A percentile compares a stretch with the other conserved stretches of the same genome.
phyloP scores from a whole-genome alignment of 1,140 invertebrate species.

The Penaeus chinensis region DNA sequence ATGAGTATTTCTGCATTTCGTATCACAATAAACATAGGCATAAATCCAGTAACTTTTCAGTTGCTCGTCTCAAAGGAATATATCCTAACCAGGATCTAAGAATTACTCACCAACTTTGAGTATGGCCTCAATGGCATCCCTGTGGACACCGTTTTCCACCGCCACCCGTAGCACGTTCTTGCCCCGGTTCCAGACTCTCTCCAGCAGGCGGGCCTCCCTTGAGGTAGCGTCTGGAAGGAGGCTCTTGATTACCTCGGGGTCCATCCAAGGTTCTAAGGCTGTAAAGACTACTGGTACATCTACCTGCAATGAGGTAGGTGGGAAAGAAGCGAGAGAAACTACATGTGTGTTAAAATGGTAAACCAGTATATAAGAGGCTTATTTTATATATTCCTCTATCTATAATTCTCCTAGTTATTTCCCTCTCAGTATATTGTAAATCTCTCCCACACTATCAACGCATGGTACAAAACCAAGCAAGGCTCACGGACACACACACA shows the following conservation, averaged over 20 bases:
- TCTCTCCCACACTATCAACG: too few relatives aligned
- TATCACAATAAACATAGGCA: too few relatives aligned
- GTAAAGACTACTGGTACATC: constrained; percentile 38
- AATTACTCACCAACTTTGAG: constrained; percentile 34
- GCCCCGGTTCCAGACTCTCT: constrained; percentile 31
- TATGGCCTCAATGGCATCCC: constrained; percentile 20
- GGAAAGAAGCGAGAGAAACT: background rate
- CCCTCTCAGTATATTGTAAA: too few relatives aligned
- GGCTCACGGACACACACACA: too few relatives aligned
- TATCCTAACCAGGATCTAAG: too few relatives aligned
- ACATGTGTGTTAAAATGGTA: background rate
- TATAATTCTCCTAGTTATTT: too few relatives aligned
- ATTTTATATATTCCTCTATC: too few relatives aligned
- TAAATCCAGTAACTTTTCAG: too few relatives aligned
- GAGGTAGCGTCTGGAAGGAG: constrained; percentile 23
- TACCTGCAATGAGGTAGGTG: background rate
- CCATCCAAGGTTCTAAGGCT: constrained; percentile 39
- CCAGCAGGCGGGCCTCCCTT: constrained; percentile 13
- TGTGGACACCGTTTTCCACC: constrained; percentile 24
- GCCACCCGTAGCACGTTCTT: constrained; percentile 35
- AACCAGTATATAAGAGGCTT: too few relatives aligned
- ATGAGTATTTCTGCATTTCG: too few relatives aligned
- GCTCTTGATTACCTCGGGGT: constrained; percentile 18
- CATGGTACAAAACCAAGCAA: too few relatives aligned
- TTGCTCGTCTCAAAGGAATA: too few relatives aligned